Base-by-base conservation (phyloP, 2,797 vertebrate genomes). In the Triplophysa yarkandensis region DNA sequence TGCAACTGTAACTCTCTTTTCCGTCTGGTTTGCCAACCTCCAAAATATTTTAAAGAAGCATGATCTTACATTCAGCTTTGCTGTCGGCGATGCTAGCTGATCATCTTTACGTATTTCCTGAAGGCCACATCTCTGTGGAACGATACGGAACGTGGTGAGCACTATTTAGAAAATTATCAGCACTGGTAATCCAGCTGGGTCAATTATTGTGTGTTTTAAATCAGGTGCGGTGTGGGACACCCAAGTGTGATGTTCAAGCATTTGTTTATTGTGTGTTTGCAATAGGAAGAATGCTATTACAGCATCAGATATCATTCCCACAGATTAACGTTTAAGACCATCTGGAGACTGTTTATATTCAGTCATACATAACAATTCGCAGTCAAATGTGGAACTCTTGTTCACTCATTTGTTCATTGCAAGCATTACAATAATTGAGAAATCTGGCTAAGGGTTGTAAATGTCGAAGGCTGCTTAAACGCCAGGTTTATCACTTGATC, bases 401-500 rank as follows among this genome's bases (percentile, higher is more conserved):
- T 63, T 63, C 23, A 34, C 70, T 41, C 30, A 72, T 39, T 39
- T 39, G 70, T 52, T 72, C 9, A 50, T 48, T 71, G 44, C 32
- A 72, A 72, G 70, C 23, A 39, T 63, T 63, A 52, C 17, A 48
- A 52, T 72, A 72, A 72, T 72, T 63, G 70, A 41, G 58, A 63
- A 72, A 27, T 39, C 58, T 72, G 58, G 44, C 70, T 28, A n/a
- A 63, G 44, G n/a, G 21, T 52, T 72, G n/a, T 39, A 72, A 28
- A 72, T 4, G 17, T 72, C 50, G n/a, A 72, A 72, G 58, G 52
- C 58, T 72, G 70, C 44, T 72, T 52, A 72, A 63, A 72, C 46
- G 58, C 70, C 70, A 72, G 70, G 44, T 61, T 62, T 72, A 58
- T 72, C 70, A 52, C 70, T 63, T 63, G 58, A 72, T 72, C 70